Percentiles rank a stretch among this genome's conserved stretches.
Evolutionary conservation across 2,888 invertebrate species (phyloP).

Genomic region (Hydropsyche betteni): DNA sequence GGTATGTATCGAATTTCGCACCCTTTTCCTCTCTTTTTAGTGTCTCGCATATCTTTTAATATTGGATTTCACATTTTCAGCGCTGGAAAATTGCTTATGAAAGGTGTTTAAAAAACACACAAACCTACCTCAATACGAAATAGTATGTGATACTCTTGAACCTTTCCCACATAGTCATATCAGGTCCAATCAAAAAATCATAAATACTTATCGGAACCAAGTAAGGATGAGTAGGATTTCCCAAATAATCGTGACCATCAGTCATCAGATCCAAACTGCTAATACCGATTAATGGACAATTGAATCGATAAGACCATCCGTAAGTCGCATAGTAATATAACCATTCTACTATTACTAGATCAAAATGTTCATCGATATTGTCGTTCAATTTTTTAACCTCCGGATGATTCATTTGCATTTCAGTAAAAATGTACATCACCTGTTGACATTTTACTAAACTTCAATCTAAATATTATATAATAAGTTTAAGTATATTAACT

Average conservation of each 20-base stretch:
- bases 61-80: background rate
- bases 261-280: constrained; percentile 55
- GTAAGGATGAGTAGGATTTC: constrained; percentile 56
- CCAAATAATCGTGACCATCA: constrained; percentile 54
- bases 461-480: too few relatives aligned
- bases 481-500: background rate
- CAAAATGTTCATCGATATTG: constrained; percentile 37
- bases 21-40: too few relatives aligned
- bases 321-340: constrained; percentile 49
- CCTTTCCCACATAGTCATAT: constrained; percentile 15
- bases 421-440: constrained; percentile 34
- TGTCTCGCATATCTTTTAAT: too few relatives aligned
- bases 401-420: constrained; percentile 42
- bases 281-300: constrained; percentile 56
- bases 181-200: constrained; percentile 32
- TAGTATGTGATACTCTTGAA: background rate
- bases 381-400: constrained; percentile 39
- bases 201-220: constrained; percentile 55
- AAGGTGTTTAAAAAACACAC: background rate
- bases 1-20: too few relatives aligned
- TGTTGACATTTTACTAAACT: background rate
- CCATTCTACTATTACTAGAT: constrained; percentile 35
- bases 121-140: constrained; percentile 2
- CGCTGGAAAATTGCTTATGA: background rate
- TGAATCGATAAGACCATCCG: constrained; percentile 55